Percentiles rank a stretch among this genome's conserved stretches.
Evolutionary conservation across 1,140 invertebrate genomes (phyloP).

Genomic region (Sarcophaga bullata): DNA sequence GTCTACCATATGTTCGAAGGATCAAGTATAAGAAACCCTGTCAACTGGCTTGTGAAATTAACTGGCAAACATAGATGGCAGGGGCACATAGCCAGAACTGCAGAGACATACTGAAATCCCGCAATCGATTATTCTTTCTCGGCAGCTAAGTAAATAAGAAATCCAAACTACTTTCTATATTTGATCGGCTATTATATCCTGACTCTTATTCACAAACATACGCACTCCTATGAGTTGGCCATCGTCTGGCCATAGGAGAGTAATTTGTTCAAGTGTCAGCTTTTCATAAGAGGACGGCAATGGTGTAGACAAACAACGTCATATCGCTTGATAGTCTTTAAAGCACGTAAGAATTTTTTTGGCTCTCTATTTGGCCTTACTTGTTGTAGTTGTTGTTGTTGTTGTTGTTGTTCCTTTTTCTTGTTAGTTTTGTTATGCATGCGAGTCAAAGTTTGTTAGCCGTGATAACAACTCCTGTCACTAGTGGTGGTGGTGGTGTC

Average conservation of each 20-base stretch:
- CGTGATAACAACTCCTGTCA: constrained; percentile 36
- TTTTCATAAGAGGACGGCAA: not conserved
- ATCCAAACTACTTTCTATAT: no score
- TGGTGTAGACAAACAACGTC: no score
- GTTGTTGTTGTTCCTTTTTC: not conserved
- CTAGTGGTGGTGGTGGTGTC: not conserved
- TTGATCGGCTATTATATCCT: no score
- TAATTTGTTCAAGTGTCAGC: constrained; percentile 39
- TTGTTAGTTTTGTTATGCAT: not conserved
- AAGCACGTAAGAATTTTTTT: constrained; percentile 23
- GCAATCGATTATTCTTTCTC: no score
- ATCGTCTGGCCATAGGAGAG: not conserved
- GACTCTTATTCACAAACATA: not conserved
- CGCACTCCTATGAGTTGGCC: not conserved
- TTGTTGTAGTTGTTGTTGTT: not conserved
- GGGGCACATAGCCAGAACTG: no score
- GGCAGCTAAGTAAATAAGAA: no score
- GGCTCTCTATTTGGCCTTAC: constrained; percentile 8
- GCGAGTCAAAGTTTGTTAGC: not conserved
- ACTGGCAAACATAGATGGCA: no score
- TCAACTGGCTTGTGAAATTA: no score
- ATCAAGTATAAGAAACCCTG: no score
- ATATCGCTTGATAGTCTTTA: constrained; percentile 21
- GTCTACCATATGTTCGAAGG: no score
- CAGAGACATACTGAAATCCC: no score